Conservation (phyloP, 2,888 invertebrate species). For the Dione juno region DNA sequence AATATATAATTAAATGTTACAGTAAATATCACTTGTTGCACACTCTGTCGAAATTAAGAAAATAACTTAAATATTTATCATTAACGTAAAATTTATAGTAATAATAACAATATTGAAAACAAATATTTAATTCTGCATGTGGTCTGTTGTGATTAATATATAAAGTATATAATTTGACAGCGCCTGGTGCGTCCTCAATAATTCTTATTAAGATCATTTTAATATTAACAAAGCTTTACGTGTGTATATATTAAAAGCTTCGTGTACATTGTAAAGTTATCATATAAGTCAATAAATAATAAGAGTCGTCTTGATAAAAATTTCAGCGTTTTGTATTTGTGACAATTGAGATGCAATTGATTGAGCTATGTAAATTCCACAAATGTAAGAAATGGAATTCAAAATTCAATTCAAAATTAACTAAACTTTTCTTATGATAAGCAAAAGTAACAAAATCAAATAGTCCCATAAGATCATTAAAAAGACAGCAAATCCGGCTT, state of each 20-base stretch:
- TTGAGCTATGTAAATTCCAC: too few species aligned
- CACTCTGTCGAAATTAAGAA: constrained; percentile 28
- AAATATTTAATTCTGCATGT: not conserved
- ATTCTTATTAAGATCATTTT: not conserved
- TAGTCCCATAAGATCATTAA: not conserved
- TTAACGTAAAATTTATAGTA: constrained; percentile 2
- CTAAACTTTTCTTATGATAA: not conserved
- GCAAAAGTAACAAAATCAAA: not conserved
- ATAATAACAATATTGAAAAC: not conserved
- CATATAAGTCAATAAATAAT: not conserved
- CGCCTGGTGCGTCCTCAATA: constrained; percentile 25
- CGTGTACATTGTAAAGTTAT: constrained; percentile 15
- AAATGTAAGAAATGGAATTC: not conserved
- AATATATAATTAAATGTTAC: constrained; percentile 34
- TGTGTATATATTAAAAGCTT: constrained; percentile 23
- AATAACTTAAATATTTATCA: not conserved
- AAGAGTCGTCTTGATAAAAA: not conserved
- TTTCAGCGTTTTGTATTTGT: not conserved
- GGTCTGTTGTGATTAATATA: not conserved
- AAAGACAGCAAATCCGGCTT: not conserved
- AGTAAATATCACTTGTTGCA: constrained; percentile 36
- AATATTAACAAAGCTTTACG: constrained; percentile 17
- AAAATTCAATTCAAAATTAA: not conserved
- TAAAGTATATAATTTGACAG: not conserved
- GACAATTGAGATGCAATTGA: not conserved